Evolutionary conservation across 2,888 invertebrate species (phyloP).

Genomic region (Neelides folsomi): DNA sequence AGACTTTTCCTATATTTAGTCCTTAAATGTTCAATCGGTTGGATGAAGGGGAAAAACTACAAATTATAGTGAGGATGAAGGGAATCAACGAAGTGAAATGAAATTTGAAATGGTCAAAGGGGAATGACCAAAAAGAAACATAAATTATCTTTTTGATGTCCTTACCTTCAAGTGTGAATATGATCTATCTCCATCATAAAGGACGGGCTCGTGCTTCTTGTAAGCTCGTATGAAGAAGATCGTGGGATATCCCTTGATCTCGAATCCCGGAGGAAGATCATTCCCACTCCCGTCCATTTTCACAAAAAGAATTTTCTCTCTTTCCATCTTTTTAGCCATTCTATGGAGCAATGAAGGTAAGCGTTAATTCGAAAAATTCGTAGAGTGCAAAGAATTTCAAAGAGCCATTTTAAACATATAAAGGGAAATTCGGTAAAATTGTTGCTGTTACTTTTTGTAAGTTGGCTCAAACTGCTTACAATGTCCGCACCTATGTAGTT

Average conservation of each 20-base stretch:
- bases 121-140: neutral
- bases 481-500: conserved; percentile 39
- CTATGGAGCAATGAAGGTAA: no score
- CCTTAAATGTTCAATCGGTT: neutral
- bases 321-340: conserved; percentile 34
- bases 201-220: conserved; percentile 37
- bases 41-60: neutral
- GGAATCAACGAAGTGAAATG: neutral
- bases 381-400: no score
- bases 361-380: no score
- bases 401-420: no score
- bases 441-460: conserved; percentile 37
- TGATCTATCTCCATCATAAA: conserved; percentile 37
- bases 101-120: neutral
- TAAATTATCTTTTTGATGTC: neutral
- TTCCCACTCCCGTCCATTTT: conserved; percentile 38
- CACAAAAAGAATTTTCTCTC: conserved; percentile 34
- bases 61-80: neutral
- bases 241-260: conserved; percentile 36
- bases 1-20: no score
- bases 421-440: no score
- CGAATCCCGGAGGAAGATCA: conserved; percentile 36
- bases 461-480: conserved; percentile 44
- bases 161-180: conserved; percentile 35
- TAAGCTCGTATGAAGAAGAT: conserved; percentile 39